phyloP scores from a whole-genome alignment of 2,888 invertebrate species.

The Ichneumoninae sp. region DNA sequence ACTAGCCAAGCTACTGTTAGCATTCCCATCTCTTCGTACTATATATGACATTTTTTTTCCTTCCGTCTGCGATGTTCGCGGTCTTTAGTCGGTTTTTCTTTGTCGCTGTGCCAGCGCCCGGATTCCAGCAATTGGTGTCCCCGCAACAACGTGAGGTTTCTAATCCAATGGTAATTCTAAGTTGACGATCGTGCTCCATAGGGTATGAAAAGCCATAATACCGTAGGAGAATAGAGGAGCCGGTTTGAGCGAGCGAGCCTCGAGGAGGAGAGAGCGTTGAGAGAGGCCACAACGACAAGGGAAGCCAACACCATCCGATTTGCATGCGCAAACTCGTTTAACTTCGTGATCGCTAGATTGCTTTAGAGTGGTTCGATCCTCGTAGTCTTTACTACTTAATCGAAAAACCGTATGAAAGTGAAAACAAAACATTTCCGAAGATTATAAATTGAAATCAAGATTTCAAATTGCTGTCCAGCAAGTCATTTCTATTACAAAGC shows the following conservation, averaged over 20 bases:
- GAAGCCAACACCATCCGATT: constrained; percentile 56
- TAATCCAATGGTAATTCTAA: constrained; percentile 64
- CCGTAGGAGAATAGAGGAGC: constrained; percentile 21
- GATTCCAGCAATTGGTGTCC: constrained; percentile 40
- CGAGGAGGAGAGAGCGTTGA: background rate
- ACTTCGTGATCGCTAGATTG: constrained; percentile 44
- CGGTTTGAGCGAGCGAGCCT: background rate
- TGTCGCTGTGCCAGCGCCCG: background rate
- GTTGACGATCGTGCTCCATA: constrained; percentile 64
- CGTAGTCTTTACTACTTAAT: background rate
- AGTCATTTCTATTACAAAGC: too few species aligned
- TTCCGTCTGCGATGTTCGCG: background rate
- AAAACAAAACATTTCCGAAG: background rate
- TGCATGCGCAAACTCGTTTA: constrained; percentile 50
- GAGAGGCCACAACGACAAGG: constrained; percentile 33
- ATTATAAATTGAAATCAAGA: background rate
- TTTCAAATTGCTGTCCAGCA: too few species aligned
- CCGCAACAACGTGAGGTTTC: constrained; percentile 61
- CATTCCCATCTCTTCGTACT: background rate
- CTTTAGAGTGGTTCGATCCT: background rate
- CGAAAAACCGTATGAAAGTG: background rate
- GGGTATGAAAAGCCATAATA: constrained; percentile 58
- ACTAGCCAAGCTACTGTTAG: background rate
- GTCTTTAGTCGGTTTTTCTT: background rate
- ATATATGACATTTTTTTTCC: background rate